phyloP scores from a whole-genome alignment of 2,113 vertebrate species.

The Misgurnus mizolepis region DNA sequence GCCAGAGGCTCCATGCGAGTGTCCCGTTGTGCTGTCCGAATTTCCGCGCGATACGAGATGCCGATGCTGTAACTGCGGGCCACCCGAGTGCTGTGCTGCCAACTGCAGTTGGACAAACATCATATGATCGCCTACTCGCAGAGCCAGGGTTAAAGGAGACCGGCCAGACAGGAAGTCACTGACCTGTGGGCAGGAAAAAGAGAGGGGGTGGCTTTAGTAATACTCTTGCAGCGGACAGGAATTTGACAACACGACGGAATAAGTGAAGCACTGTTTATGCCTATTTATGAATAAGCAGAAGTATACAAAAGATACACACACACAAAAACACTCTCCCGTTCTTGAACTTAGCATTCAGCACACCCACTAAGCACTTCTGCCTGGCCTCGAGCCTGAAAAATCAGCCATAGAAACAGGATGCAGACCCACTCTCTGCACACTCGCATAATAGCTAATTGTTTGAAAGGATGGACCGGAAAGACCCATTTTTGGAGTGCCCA shows the following conservation, averaged over 20 bases:
- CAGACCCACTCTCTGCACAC: slow-evolving; percentile 66
- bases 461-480: slow-evolving; percentile 65
- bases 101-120: slow-evolving; percentile 99
- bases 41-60: slow-evolving; percentile 81
- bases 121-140: slow-evolving; percentile 98
- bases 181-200: slow-evolving; percentile 77
- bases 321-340: slow-evolving; percentile 63
- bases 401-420: slow-evolving; percentile 75
- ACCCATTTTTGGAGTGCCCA: slow-evolving; percentile 74
- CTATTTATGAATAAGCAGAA: slow-evolving; percentile 59
- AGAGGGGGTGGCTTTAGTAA: slow-evolving; percentile 42
- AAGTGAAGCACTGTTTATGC: slow-evolving; percentile 27
- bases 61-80: slow-evolving; percentile 86
- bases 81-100: slow-evolving; percentile 87
- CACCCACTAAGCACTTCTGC: slow-evolving; percentile 74
- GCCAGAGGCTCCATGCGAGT: slow-evolving; percentile 46
- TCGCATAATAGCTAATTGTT: slow-evolving; percentile 76
- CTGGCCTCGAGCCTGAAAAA: slow-evolving; percentile 74
- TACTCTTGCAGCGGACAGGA: slow-evolving; percentile 27
- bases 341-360: slow-evolving; percentile 71
- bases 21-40: slow-evolving; percentile 59
- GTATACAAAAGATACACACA: slow-evolving; percentile 55
- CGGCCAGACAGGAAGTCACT: slow-evolving; percentile 97
- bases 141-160: slow-evolving; percentile 92
- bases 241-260: slow-evolving; percentile 33